These are phyloP conservation scores for Saccostrea cuccullata DNA, from an alignment of 1,140 invertebrate genomes.

Conservation along the genomic window DNA sequence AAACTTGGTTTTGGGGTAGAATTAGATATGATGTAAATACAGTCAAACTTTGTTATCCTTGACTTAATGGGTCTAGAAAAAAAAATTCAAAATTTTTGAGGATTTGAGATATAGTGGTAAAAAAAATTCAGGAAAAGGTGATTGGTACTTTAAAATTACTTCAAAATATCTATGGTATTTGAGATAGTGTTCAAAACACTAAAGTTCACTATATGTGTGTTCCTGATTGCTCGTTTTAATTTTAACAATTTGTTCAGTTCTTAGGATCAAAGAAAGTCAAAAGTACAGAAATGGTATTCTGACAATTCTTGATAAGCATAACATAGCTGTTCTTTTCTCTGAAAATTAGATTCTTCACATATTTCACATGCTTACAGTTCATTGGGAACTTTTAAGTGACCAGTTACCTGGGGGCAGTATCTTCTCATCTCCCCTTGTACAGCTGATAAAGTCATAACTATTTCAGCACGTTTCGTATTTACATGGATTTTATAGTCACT, in stretches of 20 bases:
- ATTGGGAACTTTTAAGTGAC: conserved; percentile 17
- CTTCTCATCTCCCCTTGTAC: neutral
- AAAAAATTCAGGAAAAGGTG: no score
- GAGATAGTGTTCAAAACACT: no score
- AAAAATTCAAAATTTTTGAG: no score
- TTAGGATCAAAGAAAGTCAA: neutral
- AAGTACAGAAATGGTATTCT: neutral
- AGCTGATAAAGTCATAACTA: conserved; percentile 18
- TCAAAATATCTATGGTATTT: no score
- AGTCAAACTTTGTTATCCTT: no score
- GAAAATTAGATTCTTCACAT: neutral
- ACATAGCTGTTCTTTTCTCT: neutral
- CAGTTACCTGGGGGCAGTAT: conserved; percentile 26
- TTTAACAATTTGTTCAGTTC: neutral
- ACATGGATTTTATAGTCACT: conserved; percentile 8
- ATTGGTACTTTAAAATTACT: no score
- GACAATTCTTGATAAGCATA: neutral
- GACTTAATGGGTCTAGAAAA: no score
- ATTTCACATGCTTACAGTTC: neutral
- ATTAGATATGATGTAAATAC: no score
- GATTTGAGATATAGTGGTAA: no score
- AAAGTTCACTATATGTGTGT: neutral
- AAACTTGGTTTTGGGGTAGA: no score
- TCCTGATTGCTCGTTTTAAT: neutral
- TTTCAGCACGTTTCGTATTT: neutral